These are phyloP conservation scores for Tachysurus fulvidraco DNA, from an alignment of 2,113 vertebrate genomes.

Conservation along the genomic window DNA sequence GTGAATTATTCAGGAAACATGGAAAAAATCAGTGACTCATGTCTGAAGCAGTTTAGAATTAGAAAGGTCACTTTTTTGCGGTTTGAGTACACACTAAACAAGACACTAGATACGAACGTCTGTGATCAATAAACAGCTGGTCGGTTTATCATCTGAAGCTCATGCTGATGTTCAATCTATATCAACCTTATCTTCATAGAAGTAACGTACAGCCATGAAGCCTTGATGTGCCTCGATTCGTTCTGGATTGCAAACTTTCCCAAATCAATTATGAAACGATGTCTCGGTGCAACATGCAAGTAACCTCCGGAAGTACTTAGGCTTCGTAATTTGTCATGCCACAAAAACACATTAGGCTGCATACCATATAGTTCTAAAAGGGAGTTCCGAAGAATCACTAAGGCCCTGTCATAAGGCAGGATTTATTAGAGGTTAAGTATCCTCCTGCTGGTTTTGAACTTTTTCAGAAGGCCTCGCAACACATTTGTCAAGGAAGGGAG, in stretches of 20 bases:
- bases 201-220: background rate
- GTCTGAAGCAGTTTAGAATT: background rate
- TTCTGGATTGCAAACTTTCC: background rate
- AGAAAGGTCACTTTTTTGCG: background rate
- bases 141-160: background rate
- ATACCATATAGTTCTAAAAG: slow-evolving; percentile 26
- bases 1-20: slow-evolving; percentile 29
- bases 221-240: background rate
- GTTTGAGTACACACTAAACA: background rate
- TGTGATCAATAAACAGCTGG: background rate
- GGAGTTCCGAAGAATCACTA: slow-evolving; percentile 34
- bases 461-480: slow-evolving; percentile 24
- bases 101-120: background rate
- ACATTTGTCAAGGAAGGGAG: slow-evolving; percentile 52
- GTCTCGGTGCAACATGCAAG: background rate
- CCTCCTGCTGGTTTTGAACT: slow-evolving; percentile 44
- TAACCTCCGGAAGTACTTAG: slow-evolving; percentile 52
- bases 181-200: background rate
- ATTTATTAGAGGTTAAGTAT: slow-evolving; percentile 57
- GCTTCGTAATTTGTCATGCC: slow-evolving; percentile 42
- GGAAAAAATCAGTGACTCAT: background rate
- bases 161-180: background rate
- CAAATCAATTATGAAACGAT: slow-evolving; percentile 15
- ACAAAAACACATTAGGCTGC: slow-evolving; percentile 44
- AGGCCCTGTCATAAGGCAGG: slow-evolving; percentile 44